phyloP scores from a whole-genome alignment of 2,113 vertebrate species.

The Hemichromis elongatus region DNA sequence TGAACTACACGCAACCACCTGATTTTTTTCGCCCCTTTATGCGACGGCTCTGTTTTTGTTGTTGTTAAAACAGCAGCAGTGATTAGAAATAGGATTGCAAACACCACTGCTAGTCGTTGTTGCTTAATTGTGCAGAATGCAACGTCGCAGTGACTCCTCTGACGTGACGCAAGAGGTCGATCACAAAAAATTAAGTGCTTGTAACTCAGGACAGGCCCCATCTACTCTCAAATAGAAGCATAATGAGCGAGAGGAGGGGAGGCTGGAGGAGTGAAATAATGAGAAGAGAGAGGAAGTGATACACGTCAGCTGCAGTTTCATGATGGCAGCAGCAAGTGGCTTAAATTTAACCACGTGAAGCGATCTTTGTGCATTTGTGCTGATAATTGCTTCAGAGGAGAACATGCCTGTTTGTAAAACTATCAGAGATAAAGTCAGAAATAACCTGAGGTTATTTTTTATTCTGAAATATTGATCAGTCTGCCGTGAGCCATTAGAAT shows the following conservation, averaged over 20 bases:
- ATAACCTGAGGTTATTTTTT: not conserved
- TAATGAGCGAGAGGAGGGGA: slow-evolving; percentile 30
- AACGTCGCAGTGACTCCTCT: not conserved
- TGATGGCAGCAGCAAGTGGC: not conserved
- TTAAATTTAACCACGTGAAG: not conserved
- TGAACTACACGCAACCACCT: not conserved
- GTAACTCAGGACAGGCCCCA: slow-evolving; percentile 1
- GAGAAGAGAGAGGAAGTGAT: not conserved
- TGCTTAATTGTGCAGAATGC: slow-evolving; percentile 34
- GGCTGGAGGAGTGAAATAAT: slow-evolving; percentile 5
- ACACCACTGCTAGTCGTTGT: not conserved
- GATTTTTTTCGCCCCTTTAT: not conserved
- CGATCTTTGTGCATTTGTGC: not conserved
- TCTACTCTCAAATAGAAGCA: slow-evolving; percentile 12
- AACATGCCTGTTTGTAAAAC: not conserved
- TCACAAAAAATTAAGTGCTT: slow-evolving; percentile 32
- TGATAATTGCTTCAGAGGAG: not conserved
- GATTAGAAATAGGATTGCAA: slow-evolving; percentile 17
- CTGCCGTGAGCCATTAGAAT: not conserved
- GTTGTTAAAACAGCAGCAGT: not conserved
- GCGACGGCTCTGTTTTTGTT: not conserved
- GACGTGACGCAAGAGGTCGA: not conserved
- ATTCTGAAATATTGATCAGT: not conserved
- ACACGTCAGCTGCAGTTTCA: not conserved
- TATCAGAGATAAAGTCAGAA: not conserved